phyloP scores from a whole-genome alignment of 2,888 invertebrate species.

The Bembecia ichneumoniformis region DNA sequence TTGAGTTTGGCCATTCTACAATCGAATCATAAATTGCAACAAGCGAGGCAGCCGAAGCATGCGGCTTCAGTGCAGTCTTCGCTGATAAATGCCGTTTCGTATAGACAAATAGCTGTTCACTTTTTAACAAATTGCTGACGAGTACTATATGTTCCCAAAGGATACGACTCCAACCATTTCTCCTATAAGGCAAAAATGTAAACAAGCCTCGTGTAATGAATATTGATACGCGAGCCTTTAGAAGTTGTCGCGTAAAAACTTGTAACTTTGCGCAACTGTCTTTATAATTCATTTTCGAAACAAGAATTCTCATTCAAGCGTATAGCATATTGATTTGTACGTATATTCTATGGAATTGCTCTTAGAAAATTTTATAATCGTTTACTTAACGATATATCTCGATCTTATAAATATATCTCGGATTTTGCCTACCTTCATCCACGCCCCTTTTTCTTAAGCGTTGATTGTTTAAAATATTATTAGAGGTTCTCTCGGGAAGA shows the following conservation, averaged over 20 bases:
- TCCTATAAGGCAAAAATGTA: conserved; percentile 35
- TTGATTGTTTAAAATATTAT: too few species aligned
- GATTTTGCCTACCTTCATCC: too few species aligned
- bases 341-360: not conserved
- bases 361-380: not conserved
- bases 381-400: too few species aligned
- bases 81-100: conserved; percentile 43
- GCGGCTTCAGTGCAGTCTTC: conserved; percentile 20
- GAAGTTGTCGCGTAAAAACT: conserved; percentile 27
- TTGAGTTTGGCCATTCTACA: conserved; percentile 19
- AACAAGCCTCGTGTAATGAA: conserved; percentile 36
- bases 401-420: too few species aligned
- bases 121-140: conserved; percentile 42
- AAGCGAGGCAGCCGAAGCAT: conserved; percentile 20
- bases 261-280: not conserved
- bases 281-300: conserved; percentile 10
- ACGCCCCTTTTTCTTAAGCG: too few species aligned
- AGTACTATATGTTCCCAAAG: conserved; percentile 22
- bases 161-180: conserved; percentile 26
- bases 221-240: conserved; percentile 34
- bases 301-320: conserved; percentile 7
- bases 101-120: conserved; percentile 49
- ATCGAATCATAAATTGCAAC: conserved; percentile 39
- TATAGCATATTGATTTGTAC: not conserved
- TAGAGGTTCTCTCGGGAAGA: too few species aligned